Base-by-base conservation (phyloP, 1,140 invertebrate genomes). In the Thaumetopoea pityocampa region DNA sequence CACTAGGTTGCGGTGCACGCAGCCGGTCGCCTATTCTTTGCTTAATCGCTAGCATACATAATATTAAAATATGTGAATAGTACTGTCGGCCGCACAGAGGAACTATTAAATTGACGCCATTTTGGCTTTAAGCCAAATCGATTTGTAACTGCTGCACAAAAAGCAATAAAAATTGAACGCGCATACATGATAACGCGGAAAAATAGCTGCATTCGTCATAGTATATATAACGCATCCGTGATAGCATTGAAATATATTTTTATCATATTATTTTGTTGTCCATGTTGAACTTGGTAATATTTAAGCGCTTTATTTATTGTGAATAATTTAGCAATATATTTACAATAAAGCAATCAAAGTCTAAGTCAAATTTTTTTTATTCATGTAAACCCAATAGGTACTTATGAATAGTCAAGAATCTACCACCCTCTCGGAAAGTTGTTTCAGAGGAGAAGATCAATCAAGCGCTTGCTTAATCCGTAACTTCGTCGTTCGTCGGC, bases 81-180 rank as follows among this genome's bases (percentile, higher is more conserved):
- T 37, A 57, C 54, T 62, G 63, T 64, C 53, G 43, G 26, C 58
- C 47, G 47, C 53, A 61, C 61, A 65, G 61, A 67, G 59, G 59
- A 62, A 64, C 72, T 72, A 72, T 77, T 74, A 77, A 80, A 77
- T 77, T 77, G 61, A 74, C 53, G 58, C 56, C 54, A 70, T 72
- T n/a, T n/a, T 80, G 76, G 76, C 68, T 67, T 66, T 51, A 65
- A 64, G 68, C 76, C 76, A 80, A 80, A 77, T 80, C 76, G 76
- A 77, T 80, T 80, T 74, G 70, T 77, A 77, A 70, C 70, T 69
- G 65, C 72, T 55, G 60, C 60, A 61, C 62, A 72, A 74, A 77
- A 74, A 70, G 70, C 70, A 74, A 80, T 80, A 74, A 80, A 78
- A 77, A 64, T 67, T 67, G 71, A 53, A 74, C 70, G 66, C 67